Evolutionary conservation across 2,797 vertebrate species (phyloP).

Genomic region (Cirrhinus molitorella): DNA sequence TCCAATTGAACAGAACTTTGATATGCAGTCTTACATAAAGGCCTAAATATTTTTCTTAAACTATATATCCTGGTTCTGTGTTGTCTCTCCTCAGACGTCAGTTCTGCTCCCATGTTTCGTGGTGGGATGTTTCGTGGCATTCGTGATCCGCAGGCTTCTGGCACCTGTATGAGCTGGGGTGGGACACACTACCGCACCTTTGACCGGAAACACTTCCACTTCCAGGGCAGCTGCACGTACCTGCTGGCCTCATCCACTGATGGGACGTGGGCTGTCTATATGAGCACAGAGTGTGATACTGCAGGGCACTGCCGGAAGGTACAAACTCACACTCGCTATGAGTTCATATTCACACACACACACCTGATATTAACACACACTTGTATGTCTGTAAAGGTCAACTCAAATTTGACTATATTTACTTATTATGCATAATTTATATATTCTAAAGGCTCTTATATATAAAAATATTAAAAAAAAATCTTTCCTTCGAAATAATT

Average conservation of each 20-base stretch:
- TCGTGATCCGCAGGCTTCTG: slow-evolving; percentile 68
- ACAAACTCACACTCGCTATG: neutral
- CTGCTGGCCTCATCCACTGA: slow-evolving; percentile 82
- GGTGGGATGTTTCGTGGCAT: slow-evolving; percentile 68
- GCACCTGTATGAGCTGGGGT: slow-evolving; percentile 86
- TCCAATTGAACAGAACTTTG: too few relatives aligned
- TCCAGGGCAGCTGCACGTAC: slow-evolving; percentile 87
- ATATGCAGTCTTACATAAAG: too few relatives aligned
- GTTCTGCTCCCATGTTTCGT: slow-evolving; percentile 72
- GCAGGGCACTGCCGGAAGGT: slow-evolving; percentile 81
- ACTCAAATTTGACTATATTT: too few relatives aligned
- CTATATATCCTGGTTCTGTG: too few relatives aligned
- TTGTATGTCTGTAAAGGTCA: too few relatives aligned
- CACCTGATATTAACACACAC: too few relatives aligned
- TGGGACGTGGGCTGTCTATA: slow-evolving; percentile 84
- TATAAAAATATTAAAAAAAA: too few relatives aligned
- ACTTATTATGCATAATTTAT: too few relatives aligned
- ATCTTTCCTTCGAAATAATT: too few relatives aligned
- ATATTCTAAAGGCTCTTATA: too few relatives aligned
- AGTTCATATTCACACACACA: neutral
- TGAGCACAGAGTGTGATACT: slow-evolving; percentile 71
- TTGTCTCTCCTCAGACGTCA: slow-evolving; percentile 75
- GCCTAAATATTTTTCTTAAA: too few relatives aligned
- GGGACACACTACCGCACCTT: slow-evolving; percentile 87
- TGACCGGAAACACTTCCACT: slow-evolving; percentile 87